Base-by-base conservation (phyloP, 2,888 invertebrate species). In the Sinopyrophorus schimmeli region DNA sequence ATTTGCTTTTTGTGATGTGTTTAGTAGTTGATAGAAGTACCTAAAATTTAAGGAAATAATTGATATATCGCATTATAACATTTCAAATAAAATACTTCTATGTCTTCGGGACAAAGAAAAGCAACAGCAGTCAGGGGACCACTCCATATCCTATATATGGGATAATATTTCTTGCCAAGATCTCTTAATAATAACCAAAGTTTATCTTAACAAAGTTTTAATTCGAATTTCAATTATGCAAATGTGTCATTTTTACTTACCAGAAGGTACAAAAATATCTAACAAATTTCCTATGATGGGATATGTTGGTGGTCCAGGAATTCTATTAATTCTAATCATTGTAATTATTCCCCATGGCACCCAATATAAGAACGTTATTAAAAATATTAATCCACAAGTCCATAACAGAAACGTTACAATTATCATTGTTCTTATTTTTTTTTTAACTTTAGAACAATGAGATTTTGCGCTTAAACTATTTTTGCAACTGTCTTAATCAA, bases 81-180 rank as follows among this genome's bases (percentile, higher is more conserved):
- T 7, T 3, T 4, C 5, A 5, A 7, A n/a, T 4, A n/a, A 5
- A 3, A 9, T 34, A 21, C 77, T 65, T 80, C 80, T 1, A 76
- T 68, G 57, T 79, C 78, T 47, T 77, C 74, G 0, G 79, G 75
- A 37, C 72, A 71, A 14, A 71, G 73, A 5, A 79, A 62, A 30
- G 68, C 66, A 1, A 76, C 52, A 1, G 73, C 61, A 5, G 61
- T 65, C 3, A 65, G 11, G 1, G 63, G 61, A 46, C 60, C 69
- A 2, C 64, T 23, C 65, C 69, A 71, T 24, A 72, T 49, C 47
- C 41, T 38, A 17, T 49, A 53, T 20, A 47, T 30, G 3, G 43
- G 35, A 26, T 50, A 44, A 34, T 43, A 57, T 12, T 28, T 30
- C 30, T 48, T 44, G 15, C 40, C 39, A 11, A 38, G 18, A 3